phyloP scores from a whole-genome alignment of 2,888 invertebrate genomes.

The Poecilus cupreus region DNA sequence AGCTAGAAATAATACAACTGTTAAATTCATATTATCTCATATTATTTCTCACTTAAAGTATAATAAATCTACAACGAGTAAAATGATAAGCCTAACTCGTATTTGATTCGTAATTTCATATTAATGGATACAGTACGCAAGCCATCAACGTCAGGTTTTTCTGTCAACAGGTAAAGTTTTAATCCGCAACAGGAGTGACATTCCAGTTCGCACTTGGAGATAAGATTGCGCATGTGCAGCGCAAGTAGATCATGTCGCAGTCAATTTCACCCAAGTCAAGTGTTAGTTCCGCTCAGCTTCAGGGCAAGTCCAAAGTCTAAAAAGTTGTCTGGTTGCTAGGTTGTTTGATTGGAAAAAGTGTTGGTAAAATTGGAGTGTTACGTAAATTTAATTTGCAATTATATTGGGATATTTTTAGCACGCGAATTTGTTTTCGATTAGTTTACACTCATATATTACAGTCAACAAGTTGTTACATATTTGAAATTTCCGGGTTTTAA shows the following conservation, averaged over 20 bases:
- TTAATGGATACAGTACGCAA: constrained; percentile 1
- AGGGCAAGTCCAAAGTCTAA: neutral
- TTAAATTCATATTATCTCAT: neutral
- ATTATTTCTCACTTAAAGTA: constrained; percentile 24
- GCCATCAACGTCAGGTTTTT: constrained; percentile 31
- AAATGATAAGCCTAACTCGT: neutral
- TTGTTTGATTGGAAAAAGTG: constrained; percentile 2
- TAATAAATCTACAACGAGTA: neutral
- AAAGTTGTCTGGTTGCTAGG: too few species aligned
- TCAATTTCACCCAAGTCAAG: neutral
- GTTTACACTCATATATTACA: too few species aligned
- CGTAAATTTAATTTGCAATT: constrained; percentile 34
- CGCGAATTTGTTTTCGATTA: too few species aligned
- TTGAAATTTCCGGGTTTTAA: too few species aligned
- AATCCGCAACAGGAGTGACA: constrained; percentile 20
- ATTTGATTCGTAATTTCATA: constrained; percentile 21
- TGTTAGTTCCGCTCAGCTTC: neutral
- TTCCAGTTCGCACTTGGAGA: neutral
- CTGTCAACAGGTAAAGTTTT: neutral
- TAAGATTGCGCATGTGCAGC: neutral
- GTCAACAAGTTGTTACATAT: too few species aligned
- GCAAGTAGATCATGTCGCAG: constrained; percentile 8
- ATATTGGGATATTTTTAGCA: constrained; percentile 21
- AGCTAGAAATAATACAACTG: neutral
- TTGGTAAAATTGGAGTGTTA: neutral